Evolutionary conservation across 2,888 invertebrate species (phyloP), one percentile per base, ranked within the genome.

Genomic region (Iselma pallidipennis): DNA sequence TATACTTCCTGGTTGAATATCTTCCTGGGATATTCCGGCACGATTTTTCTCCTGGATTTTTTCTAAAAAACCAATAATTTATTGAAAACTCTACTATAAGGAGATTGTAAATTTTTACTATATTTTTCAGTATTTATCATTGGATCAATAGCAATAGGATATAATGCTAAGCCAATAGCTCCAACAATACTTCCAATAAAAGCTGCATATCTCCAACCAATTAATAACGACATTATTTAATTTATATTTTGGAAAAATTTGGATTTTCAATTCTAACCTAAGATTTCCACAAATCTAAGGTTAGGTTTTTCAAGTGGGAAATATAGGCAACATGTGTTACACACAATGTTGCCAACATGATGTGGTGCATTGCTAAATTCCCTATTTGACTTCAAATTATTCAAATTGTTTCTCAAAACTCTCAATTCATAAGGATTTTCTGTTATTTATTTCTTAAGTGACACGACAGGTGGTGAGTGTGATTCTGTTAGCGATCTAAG

Each of bases 121-220:
- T 88, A 89, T 74, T 87, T 83, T 1, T 87, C 84, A 4, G 84
- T 78, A 76, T 89, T 83, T 19, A 86, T 72, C 83, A 88, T 86
- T 2, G 89, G 89, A 66, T 85, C 83, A 65, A 89, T 82, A 25
- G 85, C 80, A 63, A 88, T 83, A 3, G 89, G 88, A 77, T 89
- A 89, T 9, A 85, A 67, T 0, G 86, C 81, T 54, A 84, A 10
- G 6, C 83, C 84, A 55, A 88, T 82, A 0, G 80, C 74, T 2
- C 86, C 86, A 16, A 87, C 82, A 45, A 89, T 70, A 25, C 83
- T 82, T n/a, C 84, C 84, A 55, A 88, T 78, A 65, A 88, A 83
- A 0, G 80, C 83, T 19, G 76, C 82, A 73, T 84, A 88, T 69
- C 83, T 81, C 87, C 87, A 87, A 5, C 88, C 88, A 63, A 73